Conservation (phyloP, 2,888 invertebrate species). For the Leistus spinibarbis region DNA sequence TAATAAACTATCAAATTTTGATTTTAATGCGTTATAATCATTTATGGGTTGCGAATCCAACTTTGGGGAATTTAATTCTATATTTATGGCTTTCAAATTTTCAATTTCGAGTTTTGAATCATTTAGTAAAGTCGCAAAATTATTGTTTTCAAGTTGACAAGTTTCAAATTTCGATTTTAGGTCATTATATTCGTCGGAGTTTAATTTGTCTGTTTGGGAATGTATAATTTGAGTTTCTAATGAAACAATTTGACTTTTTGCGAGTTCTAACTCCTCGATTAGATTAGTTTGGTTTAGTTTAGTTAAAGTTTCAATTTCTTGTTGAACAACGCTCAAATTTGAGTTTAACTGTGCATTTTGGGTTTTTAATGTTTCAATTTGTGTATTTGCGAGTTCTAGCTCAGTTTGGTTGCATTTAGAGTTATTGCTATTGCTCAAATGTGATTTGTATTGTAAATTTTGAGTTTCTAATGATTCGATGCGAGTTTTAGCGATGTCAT, state of each 20-base stretch:
- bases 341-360: not conserved
- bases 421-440: conserved; percentile 20
- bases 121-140: not conserved
- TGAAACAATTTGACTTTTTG: too few species aligned
- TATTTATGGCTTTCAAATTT: conserved; percentile 1
- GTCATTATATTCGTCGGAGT: not conserved
- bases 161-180: not conserved
- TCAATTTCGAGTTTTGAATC: conserved; percentile 4
- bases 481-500: conserved; percentile 62
- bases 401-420: not conserved
- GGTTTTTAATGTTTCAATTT: not conserved
- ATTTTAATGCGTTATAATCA: conserved; percentile 13
- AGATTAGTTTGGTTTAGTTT: too few species aligned
- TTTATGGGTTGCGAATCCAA: not conserved
- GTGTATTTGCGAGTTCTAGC: not conserved
- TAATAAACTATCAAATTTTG: conserved; percentile 8
- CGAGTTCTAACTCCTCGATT: too few species aligned
- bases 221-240: too few species aligned
- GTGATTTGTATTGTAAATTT: conserved; percentile 47
- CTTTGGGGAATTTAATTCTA: not conserved
- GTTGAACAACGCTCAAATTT: not conserved
- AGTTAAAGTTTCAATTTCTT: not conserved
- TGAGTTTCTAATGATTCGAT: conserved; percentile 61
- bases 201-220: too few species aligned
- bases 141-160: not conserved